Conservation (phyloP, 2,113 vertebrate genomes). For the Deroptyus accipitrinus region DNA sequence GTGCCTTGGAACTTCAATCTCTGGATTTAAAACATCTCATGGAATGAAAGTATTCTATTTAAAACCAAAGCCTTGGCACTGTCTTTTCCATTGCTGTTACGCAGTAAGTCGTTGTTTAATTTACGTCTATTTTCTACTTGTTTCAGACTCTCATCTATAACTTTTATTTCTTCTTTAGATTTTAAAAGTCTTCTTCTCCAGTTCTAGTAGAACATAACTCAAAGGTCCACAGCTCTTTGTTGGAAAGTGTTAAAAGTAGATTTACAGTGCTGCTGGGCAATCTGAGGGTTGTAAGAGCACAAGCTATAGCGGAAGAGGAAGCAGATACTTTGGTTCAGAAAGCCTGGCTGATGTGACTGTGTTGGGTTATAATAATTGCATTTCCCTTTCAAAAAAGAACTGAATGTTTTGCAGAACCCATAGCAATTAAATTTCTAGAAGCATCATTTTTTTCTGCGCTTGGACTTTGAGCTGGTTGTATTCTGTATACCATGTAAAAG, state of each 20-base stretch:
- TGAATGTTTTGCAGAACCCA: background rate
- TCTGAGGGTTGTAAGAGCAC: background rate
- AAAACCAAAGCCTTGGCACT: conserved; percentile 44
- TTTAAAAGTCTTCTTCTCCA: conserved; percentile 54
- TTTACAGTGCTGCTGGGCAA: conserved; percentile 48
- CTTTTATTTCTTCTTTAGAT: conserved; percentile 56
- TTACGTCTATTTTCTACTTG: conserved; percentile 15
- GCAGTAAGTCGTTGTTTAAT: conserved; percentile 35
- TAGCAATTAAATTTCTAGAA: background rate
- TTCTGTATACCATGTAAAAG: accelerated
- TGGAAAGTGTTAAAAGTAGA: conserved; percentile 28
- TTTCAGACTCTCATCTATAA: conserved; percentile 27
- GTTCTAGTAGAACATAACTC: conserved; percentile 49
- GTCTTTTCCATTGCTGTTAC: conserved; percentile 1
- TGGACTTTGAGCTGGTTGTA: background rate
- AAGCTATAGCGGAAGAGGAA: background rate
- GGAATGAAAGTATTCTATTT: conserved; percentile 56
- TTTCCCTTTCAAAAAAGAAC: background rate
- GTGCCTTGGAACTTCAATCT: conserved; percentile 66
- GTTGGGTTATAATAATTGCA: background rate
- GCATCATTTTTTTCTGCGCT: background rate
- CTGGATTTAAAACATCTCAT: conserved; percentile 61
- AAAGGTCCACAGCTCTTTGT: conserved; percentile 16
- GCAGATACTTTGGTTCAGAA: background rate
- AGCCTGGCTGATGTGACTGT: background rate